Percentiles rank a stretch among this genome's conserved stretches.
Conservation (phyloP, 2,113 vertebrate species). For the Macrotis lagotis region DNA sequence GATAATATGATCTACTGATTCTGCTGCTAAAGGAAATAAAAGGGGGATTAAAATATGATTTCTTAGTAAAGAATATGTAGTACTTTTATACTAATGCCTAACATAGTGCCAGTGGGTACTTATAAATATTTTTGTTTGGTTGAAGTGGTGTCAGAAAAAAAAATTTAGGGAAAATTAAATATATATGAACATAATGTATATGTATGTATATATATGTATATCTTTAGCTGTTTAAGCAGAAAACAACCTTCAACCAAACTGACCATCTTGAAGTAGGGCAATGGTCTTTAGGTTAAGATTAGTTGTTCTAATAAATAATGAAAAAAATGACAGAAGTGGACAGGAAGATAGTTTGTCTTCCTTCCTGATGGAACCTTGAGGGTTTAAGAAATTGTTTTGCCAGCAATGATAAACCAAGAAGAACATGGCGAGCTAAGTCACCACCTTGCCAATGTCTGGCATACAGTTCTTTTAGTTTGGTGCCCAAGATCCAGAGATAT, state of each 20-base stretch:
- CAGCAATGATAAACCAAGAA: background rate
- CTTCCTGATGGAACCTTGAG: background rate
- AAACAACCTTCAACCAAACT: background rate
- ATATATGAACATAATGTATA: too few species aligned
- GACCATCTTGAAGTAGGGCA: background rate
- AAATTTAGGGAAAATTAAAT: background rate
- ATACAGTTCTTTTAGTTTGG: background rate
- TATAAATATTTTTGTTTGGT: background rate
- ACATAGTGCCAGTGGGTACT: background rate
- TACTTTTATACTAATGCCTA: background rate
- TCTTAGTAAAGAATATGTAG: background rate
- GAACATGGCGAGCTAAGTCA: background rate
- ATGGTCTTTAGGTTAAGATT: background rate
- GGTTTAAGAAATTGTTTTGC: background rate
- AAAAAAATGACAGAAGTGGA: background rate
- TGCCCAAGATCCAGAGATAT: background rate
- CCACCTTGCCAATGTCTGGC: constrained; percentile 18
- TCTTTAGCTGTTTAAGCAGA: too few species aligned
- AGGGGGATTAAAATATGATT: background rate
- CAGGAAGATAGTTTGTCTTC: background rate
- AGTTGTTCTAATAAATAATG: background rate
- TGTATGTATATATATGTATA: too few species aligned
- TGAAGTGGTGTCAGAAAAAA: background rate
- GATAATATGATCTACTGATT: background rate
- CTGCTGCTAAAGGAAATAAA: background rate